These are phyloP conservation scores for Epiblema foenella DNA, from an alignment of 2,888 invertebrate genomes.

Conservation along the genomic window DNA sequence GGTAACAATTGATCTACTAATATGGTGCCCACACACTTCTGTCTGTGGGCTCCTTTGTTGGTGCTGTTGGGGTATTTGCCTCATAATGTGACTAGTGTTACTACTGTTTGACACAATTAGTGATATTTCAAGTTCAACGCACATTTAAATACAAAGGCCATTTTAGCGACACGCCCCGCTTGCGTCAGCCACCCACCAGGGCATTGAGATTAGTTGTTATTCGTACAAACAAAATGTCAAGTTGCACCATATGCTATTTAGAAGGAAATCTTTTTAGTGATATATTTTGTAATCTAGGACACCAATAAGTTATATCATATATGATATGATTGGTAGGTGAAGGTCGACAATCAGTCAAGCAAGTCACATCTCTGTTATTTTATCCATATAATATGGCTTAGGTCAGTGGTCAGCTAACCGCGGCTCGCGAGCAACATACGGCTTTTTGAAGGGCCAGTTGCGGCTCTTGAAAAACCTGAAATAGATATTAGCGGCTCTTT, in stretches of 20 bases:
- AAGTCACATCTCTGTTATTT: background rate
- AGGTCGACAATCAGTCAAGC: background rate
- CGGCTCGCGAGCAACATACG: too few relatives aligned
- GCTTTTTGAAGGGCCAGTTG: too few relatives aligned
- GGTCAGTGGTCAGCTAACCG: too few relatives aligned
- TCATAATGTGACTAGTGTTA: too few relatives aligned
- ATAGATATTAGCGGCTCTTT: too few relatives aligned
- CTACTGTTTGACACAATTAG: too few relatives aligned
- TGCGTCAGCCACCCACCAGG: background rate
- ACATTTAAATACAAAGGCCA: constrained; percentile 32
- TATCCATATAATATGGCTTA: too few relatives aligned
- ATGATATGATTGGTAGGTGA: background rate
- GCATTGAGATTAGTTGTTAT: constrained; percentile 7
- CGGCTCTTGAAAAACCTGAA: too few relatives aligned
- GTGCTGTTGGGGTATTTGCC: too few relatives aligned
- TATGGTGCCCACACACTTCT: too few relatives aligned
- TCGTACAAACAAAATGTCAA: constrained; percentile 30
- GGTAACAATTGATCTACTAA: too few relatives aligned
- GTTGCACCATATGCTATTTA: constrained; percentile 21
- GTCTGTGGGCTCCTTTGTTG: too few relatives aligned
- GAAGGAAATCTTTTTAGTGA: constrained; percentile 15
- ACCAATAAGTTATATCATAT: background rate
- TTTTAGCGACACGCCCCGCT: constrained; percentile 7
- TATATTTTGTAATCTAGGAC: constrained; percentile 16
- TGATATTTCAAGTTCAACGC: constrained; percentile 12